These are phyloP conservation scores for Dolichallabes microphthalmus DNA, from an alignment of 2,113 vertebrate species.

Conservation along the genomic window DNA sequence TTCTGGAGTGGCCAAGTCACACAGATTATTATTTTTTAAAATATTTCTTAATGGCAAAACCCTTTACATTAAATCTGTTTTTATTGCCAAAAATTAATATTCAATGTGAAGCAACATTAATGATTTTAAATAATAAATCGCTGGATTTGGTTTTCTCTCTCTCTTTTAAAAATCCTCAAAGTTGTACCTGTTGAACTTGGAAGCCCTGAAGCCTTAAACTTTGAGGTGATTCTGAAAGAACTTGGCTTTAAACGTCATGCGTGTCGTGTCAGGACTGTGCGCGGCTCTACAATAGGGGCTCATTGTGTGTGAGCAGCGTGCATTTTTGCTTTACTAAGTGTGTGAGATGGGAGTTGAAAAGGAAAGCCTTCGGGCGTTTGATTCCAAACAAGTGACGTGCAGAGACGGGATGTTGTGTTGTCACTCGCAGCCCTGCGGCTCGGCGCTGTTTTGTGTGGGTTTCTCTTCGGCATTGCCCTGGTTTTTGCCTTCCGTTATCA, in stretches of 20 bases:
- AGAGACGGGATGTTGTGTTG: slow-evolving; percentile 65
- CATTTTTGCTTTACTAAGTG: slow-evolving; percentile 56
- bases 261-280: slow-evolving; percentile 44
- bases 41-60: slow-evolving; percentile 17
- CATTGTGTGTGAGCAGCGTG: slow-evolving; percentile 57
- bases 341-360: slow-evolving; percentile 62
- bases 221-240: slow-evolving; percentile 30
- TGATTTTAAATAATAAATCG: not conserved
- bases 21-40: slow-evolving; percentile 27
- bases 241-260: slow-evolving; percentile 49
- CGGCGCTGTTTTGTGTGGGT: slow-evolving; percentile 49
- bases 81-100: not conserved
- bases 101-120: not conserved
- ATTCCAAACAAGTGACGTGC: slow-evolving; percentile 65
- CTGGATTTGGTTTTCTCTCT: not conserved
- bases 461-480: slow-evolving; percentile 43
- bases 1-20: not conserved
- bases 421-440: slow-evolving; percentile 46
- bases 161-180: not conserved
- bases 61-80: slow-evolving; percentile 2
- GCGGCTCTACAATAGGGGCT: slow-evolving; percentile 56
- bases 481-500: slow-evolving; percentile 48
- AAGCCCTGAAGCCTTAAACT: slow-evolving; percentile 19
- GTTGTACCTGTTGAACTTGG: slow-evolving; percentile 39
- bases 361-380: slow-evolving; percentile 61